A percentile compares a stretch with the other conserved stretches of the same genome.
Conservation (phyloP, 1,140 invertebrate genomes). For the Eumeta japonica region DNA sequence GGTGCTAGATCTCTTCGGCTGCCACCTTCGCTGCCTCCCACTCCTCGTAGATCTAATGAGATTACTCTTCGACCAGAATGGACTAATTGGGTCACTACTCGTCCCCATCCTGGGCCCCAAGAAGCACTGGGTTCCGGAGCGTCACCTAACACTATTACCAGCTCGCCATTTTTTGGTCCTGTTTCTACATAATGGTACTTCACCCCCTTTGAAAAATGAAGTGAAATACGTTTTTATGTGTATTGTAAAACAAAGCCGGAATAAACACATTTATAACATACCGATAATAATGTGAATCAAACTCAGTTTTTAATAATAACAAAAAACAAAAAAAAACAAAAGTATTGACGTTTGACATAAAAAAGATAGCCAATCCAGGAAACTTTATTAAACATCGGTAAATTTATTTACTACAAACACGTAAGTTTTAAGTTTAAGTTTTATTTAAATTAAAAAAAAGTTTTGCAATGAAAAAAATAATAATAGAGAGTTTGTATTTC, state of each 20-base stretch:
- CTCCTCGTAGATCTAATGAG: constrained; percentile 41
- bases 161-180: constrained; percentile 30
- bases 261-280: not conserved
- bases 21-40: constrained; percentile 39
- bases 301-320: not conserved
- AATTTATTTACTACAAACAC: too few species aligned
- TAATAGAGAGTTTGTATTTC: too few species aligned
- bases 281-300: not conserved
- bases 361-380: too few species aligned
- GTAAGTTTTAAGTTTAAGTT: too few species aligned
- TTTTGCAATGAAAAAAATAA: too few species aligned
- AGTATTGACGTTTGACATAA: too few species aligned
- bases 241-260: too few species aligned
- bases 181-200: constrained; percentile 50
- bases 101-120: constrained; percentile 35
- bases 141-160: constrained; percentile 35
- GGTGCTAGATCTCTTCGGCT: constrained; percentile 31
- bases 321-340: not conserved
- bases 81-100: constrained; percentile 23
- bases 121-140: constrained; percentile 36
- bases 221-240: too few species aligned
- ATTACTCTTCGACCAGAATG: constrained; percentile 34
- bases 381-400: too few species aligned
- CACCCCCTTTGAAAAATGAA: constrained; percentile 31
- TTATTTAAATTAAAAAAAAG: too few species aligned